Evolutionary conservation across 2,113 vertebrate genomes (phyloP).

Genomic region (Pavo muticus): DNA sequence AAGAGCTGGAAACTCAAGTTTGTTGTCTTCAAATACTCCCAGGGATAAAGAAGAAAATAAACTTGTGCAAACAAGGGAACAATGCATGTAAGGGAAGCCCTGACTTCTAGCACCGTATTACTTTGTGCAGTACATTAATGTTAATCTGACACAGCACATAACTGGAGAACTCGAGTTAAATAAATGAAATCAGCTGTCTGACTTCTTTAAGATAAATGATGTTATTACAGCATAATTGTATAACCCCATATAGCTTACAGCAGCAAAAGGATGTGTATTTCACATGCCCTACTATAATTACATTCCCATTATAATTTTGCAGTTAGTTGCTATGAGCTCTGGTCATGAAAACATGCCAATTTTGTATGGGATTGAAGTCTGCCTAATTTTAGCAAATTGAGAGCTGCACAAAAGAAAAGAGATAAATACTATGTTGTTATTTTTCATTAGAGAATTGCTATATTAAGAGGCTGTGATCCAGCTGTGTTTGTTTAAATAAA

Average conservation of each 20-base stretch:
- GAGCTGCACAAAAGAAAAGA: slow-evolving; percentile 87
- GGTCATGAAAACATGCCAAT: slow-evolving; percentile 87
- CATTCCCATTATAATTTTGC: slow-evolving; percentile 85
- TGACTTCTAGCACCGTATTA: slow-evolving; percentile 23
- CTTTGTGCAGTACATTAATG: slow-evolving; percentile 57
- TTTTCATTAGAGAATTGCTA: slow-evolving; percentile 89
- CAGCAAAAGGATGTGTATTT: slow-evolving; percentile 83
- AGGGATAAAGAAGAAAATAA: background rate
- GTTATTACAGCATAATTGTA: slow-evolving; percentile 83
- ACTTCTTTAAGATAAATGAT: slow-evolving; percentile 81
- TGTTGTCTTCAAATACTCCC: background rate
- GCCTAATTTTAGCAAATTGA: slow-evolving; percentile 88
- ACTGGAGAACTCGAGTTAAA: slow-evolving; percentile 73
- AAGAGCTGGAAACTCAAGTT: background rate
- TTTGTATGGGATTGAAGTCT: slow-evolving; percentile 85
- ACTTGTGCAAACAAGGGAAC: background rate
- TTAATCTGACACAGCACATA: slow-evolving; percentile 71
- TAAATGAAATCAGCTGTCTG: slow-evolving; percentile 81
- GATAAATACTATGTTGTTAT: slow-evolving; percentile 87
- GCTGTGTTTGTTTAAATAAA: slow-evolving; percentile 92
- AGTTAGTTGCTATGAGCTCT: slow-evolving; percentile 86
- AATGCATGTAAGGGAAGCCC: background rate
- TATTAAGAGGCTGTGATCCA: slow-evolving; percentile 87
- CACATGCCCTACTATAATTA: slow-evolving; percentile 84
- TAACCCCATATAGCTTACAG: slow-evolving; percentile 81